Evolutionary conservation across 2,113 vertebrate genomes (phyloP).

Genomic region (Choloepus hoffmanni): DNA sequence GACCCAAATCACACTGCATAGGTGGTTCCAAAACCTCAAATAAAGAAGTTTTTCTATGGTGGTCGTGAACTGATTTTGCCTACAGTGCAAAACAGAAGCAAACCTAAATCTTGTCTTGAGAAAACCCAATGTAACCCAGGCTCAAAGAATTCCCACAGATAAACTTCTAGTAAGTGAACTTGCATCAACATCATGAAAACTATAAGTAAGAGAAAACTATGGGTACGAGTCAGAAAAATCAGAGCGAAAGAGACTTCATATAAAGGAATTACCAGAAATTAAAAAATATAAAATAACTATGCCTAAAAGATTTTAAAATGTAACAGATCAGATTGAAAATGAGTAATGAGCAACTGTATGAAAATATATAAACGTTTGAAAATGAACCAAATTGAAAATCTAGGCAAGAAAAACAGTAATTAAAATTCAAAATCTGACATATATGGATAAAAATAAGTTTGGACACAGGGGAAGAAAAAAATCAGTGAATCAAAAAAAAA

Average conservation of each 20-base stretch:
- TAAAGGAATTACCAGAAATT: not conserved
- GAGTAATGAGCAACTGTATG: not conserved
- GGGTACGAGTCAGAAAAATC: rapidly evolving
- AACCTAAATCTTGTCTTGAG: not conserved
- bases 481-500: not conserved
- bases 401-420: not conserved
- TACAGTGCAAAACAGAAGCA: not conserved
- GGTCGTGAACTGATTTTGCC: not conserved
- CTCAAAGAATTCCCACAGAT: not conserved
- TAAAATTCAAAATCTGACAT: not conserved
- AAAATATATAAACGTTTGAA: not conserved
- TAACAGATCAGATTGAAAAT: not conserved
- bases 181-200: rapidly evolving
- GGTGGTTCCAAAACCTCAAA: not conserved
- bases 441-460: not conserved
- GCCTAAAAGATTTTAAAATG: not conserved
- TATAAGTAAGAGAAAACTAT: not conserved
- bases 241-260: no score
- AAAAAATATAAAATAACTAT: no score
- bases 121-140: not conserved
- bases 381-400: not conserved
- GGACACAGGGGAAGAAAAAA: not conserved
- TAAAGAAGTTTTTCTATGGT: not conserved
- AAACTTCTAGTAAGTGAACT: not conserved
- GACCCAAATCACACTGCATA: no score